Conservation (phyloP, 2,888 invertebrate genomes). For the Pristionchus arcanus region DNA sequence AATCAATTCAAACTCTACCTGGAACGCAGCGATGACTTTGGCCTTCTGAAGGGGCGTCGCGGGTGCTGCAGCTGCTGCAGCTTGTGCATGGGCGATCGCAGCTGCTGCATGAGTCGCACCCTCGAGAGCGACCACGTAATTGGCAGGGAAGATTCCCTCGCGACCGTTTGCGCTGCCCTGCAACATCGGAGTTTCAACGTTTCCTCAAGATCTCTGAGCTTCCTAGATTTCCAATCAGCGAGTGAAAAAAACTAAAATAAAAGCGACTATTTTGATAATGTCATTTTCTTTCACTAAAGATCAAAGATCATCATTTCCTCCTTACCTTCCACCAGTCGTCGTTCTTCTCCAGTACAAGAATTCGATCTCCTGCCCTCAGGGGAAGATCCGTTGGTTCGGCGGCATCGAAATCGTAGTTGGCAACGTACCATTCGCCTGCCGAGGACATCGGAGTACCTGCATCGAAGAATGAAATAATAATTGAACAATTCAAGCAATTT, state of each 20-base stretch:
- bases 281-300: neutral
- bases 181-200: neutral
- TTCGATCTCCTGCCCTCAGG: constrained; percentile 84
- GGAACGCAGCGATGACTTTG: constrained; percentile 53
- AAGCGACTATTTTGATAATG: too few relatives aligned
- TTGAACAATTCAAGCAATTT: too few relatives aligned
- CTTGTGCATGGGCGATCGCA: constrained; percentile 60
- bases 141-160: constrained; percentile 96
- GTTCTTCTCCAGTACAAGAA: constrained; percentile 91
- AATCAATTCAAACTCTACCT: neutral
- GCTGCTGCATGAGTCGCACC: constrained; percentile 46
- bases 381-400: constrained; percentile 91
- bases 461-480: neutral
- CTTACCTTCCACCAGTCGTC: constrained; percentile 99
- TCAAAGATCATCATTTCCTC: neutral
- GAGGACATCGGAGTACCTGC: constrained; percentile 44
- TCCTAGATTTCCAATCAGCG: too few relatives aligned
- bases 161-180: constrained; percentile 84
- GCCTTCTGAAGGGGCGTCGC: constrained; percentile 60
- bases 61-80: constrained; percentile 63
- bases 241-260: too few relatives aligned
- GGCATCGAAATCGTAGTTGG: constrained; percentile 92
- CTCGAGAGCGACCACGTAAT: constrained; percentile 86
- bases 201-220: neutral
- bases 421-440: constrained; percentile 84